Conservation (phyloP, 2,888 invertebrate species). For the Sinelater perroti region DNA sequence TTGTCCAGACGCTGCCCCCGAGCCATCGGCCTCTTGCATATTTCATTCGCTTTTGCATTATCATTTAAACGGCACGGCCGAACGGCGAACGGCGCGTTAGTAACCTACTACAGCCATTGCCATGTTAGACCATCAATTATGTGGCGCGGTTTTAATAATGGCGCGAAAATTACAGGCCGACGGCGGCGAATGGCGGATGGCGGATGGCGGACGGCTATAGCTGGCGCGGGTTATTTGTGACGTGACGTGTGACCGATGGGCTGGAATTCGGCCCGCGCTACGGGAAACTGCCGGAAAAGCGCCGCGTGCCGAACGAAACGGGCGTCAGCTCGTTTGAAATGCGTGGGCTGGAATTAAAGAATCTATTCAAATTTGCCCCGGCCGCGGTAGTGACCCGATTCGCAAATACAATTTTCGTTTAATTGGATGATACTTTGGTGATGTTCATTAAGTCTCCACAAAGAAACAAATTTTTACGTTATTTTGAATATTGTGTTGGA, state of each 20-base stretch:
- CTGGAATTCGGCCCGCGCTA: slow-evolving; percentile 6
- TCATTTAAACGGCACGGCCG: slow-evolving; percentile 35
- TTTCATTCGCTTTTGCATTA: slow-evolving; percentile 43
- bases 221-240: slow-evolving; percentile 7
- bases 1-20: slow-evolving; percentile 40
- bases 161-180: slow-evolving; percentile 17
- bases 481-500: too few relatives aligned
- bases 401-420: too few relatives aligned
- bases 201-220: too few relatives aligned
- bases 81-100: slow-evolving; percentile 25
- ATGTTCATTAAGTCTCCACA: too few relatives aligned
- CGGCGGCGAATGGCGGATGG: slow-evolving; percentile 7
- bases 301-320: too few relatives aligned
- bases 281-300: too few relatives aligned
- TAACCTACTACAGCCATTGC: slow-evolving; percentile 26
- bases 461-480: too few relatives aligned
- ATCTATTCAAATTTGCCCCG: too few relatives aligned
- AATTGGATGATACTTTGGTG: too few relatives aligned
- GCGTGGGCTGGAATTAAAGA: too few relatives aligned
- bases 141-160: slow-evolving; percentile 20
- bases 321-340: too few relatives aligned
- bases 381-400: too few relatives aligned
- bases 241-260: slow-evolving; percentile 2
- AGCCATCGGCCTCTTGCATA: slow-evolving; percentile 43
- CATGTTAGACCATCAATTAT: slow-evolving; percentile 18